Base-by-base conservation (phyloP, 2,888 invertebrate genomes). In the Cataglyphis cursor region DNA sequence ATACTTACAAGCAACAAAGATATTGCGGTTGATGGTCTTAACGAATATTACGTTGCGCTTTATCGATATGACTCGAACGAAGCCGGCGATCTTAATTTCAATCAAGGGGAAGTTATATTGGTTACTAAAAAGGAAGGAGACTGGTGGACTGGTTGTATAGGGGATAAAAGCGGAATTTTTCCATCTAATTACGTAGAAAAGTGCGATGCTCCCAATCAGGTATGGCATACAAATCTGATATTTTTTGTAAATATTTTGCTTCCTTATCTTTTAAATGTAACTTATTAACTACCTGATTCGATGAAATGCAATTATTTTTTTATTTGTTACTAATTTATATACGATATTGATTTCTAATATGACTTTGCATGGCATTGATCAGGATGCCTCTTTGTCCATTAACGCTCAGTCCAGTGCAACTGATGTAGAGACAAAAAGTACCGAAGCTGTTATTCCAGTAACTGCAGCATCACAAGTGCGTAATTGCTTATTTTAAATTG, bases 141-240 rank as follows among this genome's bases (percentile, higher is more conserved):
- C 94, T 99, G 99, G 99, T 99, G 99, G 99, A 99, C 99, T 5
- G 99, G 99, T 41, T 96, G 97, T 88, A 96, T 98, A 89, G 98
- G 97, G 59, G 96, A 97, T 91, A 96, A 97, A 87, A 96, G 96
- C 12, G 99, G 99, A 80, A 99, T 99, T 90, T 99, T 99, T 95
- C 99, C 99, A 0, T 99, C 98, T 1, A 99, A 99, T 96, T 99
- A 99, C 95, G 99, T 98, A 78, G 97, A 97, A 92, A 97, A 96
- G 68, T 97, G 96, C 0, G 96, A 96, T 89, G 95, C 90, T 74
- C 91, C 93, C 15, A 91, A 84, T 84, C 92, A 94, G 92, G 94
- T 94, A 86, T 51, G 12, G 3, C 12, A 57, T 62, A 12, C 41
- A 41, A 66, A 28, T n/a, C 6, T 18, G 4, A 41, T 73, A 12